Conservation (phyloP, 2,888 invertebrate genomes). For the Cataglyphis altisquamis region DNA sequence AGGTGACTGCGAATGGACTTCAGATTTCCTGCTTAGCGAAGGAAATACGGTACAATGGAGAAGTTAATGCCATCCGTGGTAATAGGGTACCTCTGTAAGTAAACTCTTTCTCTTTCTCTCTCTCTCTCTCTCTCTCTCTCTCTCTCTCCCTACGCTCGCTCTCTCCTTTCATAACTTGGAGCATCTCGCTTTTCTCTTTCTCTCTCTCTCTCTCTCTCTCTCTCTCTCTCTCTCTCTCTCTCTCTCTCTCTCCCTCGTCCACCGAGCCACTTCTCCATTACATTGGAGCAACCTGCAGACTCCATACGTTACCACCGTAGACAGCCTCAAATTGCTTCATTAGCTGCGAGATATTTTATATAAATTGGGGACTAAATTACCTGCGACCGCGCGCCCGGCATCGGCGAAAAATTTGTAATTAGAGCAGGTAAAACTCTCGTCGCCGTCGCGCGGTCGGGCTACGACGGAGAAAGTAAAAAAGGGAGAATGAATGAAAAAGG, state of each 20-base stretch:
- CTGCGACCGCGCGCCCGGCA: slow-evolving; percentile 61
- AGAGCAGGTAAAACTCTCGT: slow-evolving; percentile 76
- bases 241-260: slow-evolving; percentile 58
- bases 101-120: slow-evolving; percentile 68
- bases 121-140: slow-evolving; percentile 50
- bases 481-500: slow-evolving; percentile 20
- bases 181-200: slow-evolving; percentile 24
- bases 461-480: slow-evolving; percentile 31
- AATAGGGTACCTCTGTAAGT: slow-evolving; percentile 73
- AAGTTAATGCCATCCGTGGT: slow-evolving; percentile 73
- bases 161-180: too few species aligned
- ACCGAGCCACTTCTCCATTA: slow-evolving; percentile 76
- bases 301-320: slow-evolving; percentile 83
- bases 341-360: slow-evolving; percentile 85
- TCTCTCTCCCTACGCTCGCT: slow-evolving; percentile 17
- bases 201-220: slow-evolving; percentile 60
- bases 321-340: slow-evolving; percentile 86
- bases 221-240: slow-evolving; percentile 69
- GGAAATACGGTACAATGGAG: slow-evolving; percentile 62
- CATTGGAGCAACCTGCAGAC: slow-evolving; percentile 77
- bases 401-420: slow-evolving; percentile 82
- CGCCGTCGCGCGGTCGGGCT: slow-evolving; percentile 17
- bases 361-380: slow-evolving; percentile 85
- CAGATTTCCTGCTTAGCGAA: slow-evolving; percentile 65
- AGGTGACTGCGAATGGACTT: slow-evolving; percentile 56